phyloP scores from a whole-genome alignment of 2,113 vertebrate genomes.

The Lamprotornis superbus region DNA sequence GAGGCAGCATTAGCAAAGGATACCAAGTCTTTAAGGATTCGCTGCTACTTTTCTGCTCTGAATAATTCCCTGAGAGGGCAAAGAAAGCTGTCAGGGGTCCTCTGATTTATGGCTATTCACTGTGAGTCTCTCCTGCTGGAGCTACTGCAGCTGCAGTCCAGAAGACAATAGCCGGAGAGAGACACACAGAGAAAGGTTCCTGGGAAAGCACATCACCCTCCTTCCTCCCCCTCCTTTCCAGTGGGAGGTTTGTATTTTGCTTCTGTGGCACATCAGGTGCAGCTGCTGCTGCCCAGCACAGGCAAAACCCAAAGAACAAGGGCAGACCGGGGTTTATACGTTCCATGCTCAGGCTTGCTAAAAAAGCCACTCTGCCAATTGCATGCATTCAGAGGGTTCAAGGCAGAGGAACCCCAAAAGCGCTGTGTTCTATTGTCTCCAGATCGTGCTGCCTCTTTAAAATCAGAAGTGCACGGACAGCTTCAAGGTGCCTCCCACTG shows the following conservation, averaged over 20 bases:
- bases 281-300: neutral
- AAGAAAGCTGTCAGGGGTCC: neutral
- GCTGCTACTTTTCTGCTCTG: neutral
- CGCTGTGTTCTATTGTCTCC: neutral
- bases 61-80: neutral
- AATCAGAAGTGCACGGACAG: constrained; percentile 56
- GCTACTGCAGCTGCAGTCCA: neutral
- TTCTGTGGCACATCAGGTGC: neutral
- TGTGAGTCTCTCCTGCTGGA: neutral
- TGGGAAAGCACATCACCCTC: neutral
- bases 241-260: neutral
- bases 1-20: neutral
- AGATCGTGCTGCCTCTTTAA: constrained; percentile 62
- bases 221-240: neutral
- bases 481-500: constrained; percentile 66
- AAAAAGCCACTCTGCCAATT: neutral
- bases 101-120: neutral
- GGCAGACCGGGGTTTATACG: neutral
- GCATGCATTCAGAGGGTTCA: neutral
- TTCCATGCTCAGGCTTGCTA: neutral
- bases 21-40: neutral
- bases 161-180: neutral
- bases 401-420: neutral
- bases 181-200: neutral
- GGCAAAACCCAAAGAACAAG: neutral